Evolutionary conservation across 2,797 vertebrate species (phyloP).

Genomic region (Chromobotia macracanthus): DNA sequence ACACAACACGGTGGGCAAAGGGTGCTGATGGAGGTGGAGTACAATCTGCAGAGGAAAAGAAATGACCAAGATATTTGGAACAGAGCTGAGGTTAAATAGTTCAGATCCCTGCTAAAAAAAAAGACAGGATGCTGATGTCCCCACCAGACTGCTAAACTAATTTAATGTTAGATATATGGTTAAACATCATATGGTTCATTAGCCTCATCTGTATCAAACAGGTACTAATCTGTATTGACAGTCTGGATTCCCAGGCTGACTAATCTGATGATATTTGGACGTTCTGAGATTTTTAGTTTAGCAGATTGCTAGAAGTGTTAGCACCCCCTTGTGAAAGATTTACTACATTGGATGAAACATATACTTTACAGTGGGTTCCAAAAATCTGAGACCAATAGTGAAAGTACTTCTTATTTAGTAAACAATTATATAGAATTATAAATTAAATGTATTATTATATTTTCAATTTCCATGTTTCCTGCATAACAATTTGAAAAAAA

Average conservation of each 20-base stretch:
- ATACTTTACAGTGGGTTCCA: too few relatives aligned
- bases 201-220: background rate
- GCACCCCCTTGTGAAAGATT: background rate
- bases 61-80: constrained; percentile 45
- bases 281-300: background rate
- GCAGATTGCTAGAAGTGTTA: background rate
- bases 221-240: background rate
- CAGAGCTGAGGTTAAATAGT: constrained; percentile 39
- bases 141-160: constrained; percentile 3
- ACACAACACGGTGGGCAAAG: constrained; percentile 91
- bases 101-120: background rate
- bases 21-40: constrained; percentile 82
- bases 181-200: background rate
- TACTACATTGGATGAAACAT: background rate
- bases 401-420: too few relatives aligned
- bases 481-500: too few relatives aligned
- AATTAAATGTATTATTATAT: too few relatives aligned
- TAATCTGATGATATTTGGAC: background rate
- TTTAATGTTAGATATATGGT: background rate
- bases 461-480: too few relatives aligned
- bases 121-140: background rate
- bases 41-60: constrained; percentile 74
- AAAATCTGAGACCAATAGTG: too few relatives aligned
- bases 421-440: too few relatives aligned
- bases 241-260: background rate